These are phyloP conservation scores for Prolemur simus DNA, from an alignment of 2,113 vertebrate genomes.

Conservation along the genomic window DNA sequence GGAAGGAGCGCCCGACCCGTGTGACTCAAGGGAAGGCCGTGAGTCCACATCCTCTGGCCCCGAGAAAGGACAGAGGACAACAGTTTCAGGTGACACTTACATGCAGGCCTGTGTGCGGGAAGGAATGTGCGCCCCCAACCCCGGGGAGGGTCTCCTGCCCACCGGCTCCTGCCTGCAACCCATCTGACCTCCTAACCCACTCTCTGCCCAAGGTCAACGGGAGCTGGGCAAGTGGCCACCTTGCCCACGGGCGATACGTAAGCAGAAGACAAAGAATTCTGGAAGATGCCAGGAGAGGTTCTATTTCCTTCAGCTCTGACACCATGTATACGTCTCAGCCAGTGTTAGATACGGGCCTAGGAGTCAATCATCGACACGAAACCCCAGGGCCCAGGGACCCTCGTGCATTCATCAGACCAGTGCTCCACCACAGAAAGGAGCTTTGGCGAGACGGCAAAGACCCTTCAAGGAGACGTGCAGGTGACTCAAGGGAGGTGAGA, in stretches of 20 bases:
- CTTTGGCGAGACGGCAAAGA: conserved; percentile 39
- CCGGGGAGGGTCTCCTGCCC: not conserved
- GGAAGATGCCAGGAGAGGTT: conserved; percentile 78
- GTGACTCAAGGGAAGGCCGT: not conserved
- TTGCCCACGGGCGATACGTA: conserved; percentile 69
- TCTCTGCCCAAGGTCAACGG: conserved; percentile 75
- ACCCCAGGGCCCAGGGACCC: conserved; percentile 63
- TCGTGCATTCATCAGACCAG: conserved; percentile 75
- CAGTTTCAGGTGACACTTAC: no score
- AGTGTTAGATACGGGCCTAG: conserved; percentile 73
- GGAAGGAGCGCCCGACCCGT: no score
- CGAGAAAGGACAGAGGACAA: not conserved
- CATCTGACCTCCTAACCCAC: conserved; percentile 65
- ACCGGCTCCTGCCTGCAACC: not conserved
- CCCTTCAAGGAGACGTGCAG: not conserved
- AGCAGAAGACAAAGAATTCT: conserved; percentile 76
- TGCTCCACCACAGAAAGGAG: conserved; percentile 71
- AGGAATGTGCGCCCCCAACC: not conserved
- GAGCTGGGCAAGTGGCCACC: conserved; percentile 74
- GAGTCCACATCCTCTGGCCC: not conserved
- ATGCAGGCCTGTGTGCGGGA: not conserved
- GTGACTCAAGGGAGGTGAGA: not conserved
- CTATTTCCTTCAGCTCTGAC: conserved; percentile 78
- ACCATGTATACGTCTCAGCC: conserved; percentile 75
- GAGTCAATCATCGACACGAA: conserved; percentile 72